Conservation (phyloP, 2,797 vertebrate genomes). For the Lepus townsendii region DNA sequence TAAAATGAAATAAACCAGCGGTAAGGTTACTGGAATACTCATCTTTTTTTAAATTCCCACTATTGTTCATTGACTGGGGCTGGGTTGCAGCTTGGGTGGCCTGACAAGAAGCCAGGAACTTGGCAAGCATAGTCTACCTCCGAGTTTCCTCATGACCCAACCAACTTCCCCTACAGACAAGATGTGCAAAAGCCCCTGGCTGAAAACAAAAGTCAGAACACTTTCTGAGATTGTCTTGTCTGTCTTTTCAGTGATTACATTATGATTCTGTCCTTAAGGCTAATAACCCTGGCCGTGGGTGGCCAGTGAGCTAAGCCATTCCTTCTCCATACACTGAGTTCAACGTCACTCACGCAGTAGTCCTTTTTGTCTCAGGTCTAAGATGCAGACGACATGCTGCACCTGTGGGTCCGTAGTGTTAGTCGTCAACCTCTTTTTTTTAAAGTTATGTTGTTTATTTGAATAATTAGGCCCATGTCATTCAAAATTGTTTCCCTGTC, state of each 20-base stretch:
- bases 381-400: background rate
- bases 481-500: too few relatives aligned
- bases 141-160: too few relatives aligned
- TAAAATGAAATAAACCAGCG: too few relatives aligned
- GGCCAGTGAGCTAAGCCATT: background rate
- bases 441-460: background rate
- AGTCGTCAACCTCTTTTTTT: background rate
- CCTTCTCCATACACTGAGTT: too few relatives aligned
- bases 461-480: background rate
- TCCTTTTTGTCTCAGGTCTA: background rate
- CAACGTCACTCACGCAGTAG: too few relatives aligned
- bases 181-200: background rate
- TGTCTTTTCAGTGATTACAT: background rate
- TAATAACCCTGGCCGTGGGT: background rate
- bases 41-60: too few relatives aligned
- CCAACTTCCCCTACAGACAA: background rate
- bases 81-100: too few relatives aligned
- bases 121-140: background rate
- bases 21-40: too few relatives aligned
- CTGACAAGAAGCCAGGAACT: too few relatives aligned
- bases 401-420: background rate
- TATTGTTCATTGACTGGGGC: too few relatives aligned
- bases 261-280: background rate
- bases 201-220: background rate
- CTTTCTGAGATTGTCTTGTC: background rate